Evolutionary conservation across 2,797 vertebrate species (phyloP).

Genomic region (Lycodopsis pacificus): DNA sequence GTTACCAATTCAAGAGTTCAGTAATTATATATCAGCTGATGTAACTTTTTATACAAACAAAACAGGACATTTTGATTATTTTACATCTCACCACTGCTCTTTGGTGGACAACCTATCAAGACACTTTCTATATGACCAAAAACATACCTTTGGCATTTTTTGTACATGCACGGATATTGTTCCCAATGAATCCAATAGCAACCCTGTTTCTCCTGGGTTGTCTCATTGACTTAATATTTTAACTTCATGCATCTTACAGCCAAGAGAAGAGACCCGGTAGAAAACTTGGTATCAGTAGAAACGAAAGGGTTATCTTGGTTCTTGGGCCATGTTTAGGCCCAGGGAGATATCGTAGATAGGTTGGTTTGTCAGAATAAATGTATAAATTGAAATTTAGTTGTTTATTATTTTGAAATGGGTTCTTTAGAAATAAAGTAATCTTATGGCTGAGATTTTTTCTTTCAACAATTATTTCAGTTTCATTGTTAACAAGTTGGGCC

Average conservation of each 20-base stretch:
- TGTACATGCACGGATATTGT: neutral
- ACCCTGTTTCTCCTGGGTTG: neutral
- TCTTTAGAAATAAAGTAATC: neutral
- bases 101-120: too few relatives aligned
- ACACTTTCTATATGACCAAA: too few relatives aligned
- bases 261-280: neutral
- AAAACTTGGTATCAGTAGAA: constrained; percentile 1
- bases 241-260: neutral
- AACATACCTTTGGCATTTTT: neutral
- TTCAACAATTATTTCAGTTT: neutral
- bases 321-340: neutral
- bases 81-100: too few relatives aligned
- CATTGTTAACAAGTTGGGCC: neutral
- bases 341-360: neutral
- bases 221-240: neutral
- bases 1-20: neutral
- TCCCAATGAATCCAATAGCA: neutral
- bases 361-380: constrained; percentile 3
- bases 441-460: neutral
- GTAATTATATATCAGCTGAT: neutral
- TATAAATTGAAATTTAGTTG: neutral
- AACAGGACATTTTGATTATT: too few relatives aligned
- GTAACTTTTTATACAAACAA: too few relatives aligned
- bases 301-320: neutral
- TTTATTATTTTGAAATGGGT: neutral